Percentiles rank a stretch among this genome's conserved stretches.
These are phyloP conservation scores for Cherax quadricarinatus DNA, from an alignment of 1,140 invertebrate genomes.

Conservation along the genomic window DNA sequence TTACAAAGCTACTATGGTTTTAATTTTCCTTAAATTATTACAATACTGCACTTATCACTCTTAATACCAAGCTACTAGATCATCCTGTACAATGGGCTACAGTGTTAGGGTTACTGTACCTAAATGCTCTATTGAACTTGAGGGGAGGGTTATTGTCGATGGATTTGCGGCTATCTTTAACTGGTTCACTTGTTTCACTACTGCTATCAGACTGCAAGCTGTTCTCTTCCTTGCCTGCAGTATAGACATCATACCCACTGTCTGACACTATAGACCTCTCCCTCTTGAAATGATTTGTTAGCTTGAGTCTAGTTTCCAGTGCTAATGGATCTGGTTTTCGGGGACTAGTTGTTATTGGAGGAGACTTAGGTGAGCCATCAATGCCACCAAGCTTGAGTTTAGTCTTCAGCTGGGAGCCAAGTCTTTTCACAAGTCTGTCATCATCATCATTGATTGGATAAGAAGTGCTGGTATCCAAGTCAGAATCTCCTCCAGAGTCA, in stretches of 20 bases:
- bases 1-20: too few relatives aligned
- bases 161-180: conserved; percentile 60
- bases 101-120: conserved; percentile 73
- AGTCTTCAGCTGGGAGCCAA: conserved; percentile 44
- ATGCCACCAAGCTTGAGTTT: conserved; percentile 57
- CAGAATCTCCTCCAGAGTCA: conserved; percentile 75
- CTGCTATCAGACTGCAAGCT: conserved; percentile 75
- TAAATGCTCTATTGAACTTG: conserved; percentile 78
- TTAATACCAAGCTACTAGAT: too few relatives aligned
- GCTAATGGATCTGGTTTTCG: conserved; percentile 17
- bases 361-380: conserved; percentile 47
- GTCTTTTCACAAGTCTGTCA: conserved; percentile 43
- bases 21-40: too few relatives aligned
- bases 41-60: too few relatives aligned
- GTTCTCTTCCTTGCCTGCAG: conserved; percentile 49
- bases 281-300: conserved; percentile 56
- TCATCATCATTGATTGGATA: conserved; percentile 73
- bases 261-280: conserved; percentile 69
- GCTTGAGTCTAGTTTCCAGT: conserved; percentile 24
- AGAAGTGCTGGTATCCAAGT: conserved; percentile 75
- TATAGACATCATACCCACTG: conserved; percentile 65
- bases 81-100: neutral
- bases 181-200: conserved; percentile 74
- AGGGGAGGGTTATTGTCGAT: conserved; percentile 72
- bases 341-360: conserved; percentile 35